Conservation (phyloP, 2,888 invertebrate genomes). For the Crioceris asparagi region DNA sequence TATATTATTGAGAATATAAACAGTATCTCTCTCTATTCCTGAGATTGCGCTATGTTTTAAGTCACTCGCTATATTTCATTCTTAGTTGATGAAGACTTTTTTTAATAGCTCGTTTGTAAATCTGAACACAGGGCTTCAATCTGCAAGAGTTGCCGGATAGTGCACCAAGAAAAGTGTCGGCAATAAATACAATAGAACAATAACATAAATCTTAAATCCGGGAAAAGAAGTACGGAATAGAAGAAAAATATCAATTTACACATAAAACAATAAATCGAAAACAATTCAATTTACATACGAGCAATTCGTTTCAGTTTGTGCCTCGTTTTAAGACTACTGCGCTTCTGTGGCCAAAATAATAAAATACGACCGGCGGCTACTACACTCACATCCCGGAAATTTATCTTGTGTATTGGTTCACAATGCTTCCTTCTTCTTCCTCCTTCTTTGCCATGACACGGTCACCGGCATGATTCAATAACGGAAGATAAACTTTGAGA, state of each 20-base stretch:
- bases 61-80: too few species aligned
- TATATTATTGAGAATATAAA: too few species aligned
- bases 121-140: too few species aligned
- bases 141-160: too few species aligned
- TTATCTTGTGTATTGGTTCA: constrained; percentile 31
- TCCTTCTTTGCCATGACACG: too few species aligned
- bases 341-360: constrained; percentile 29
- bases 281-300: constrained; percentile 31
- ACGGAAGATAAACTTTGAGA: too few species aligned
- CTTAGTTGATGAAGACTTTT: too few species aligned
- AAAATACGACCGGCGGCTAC: constrained; percentile 21
- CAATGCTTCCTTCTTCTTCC: too few species aligned
- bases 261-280: constrained; percentile 29
- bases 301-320: constrained; percentile 26
- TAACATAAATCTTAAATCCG: constrained; percentile 16
- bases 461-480: too few species aligned
- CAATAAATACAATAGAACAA: constrained; percentile 17
- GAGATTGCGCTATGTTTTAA: too few species aligned
- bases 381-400: constrained; percentile 21
- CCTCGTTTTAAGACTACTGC: constrained; percentile 27
- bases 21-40: too few species aligned
- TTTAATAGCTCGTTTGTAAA: too few species aligned
- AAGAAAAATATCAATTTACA: constrained; percentile 21
- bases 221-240: constrained; percentile 1
- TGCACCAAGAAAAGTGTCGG: constrained; percentile 11